A percentile compares a stretch with the other conserved stretches of the same genome.
phyloP scores from a whole-genome alignment of 2,888 invertebrate genomes.

The Blastobasis lacticolella region DNA sequence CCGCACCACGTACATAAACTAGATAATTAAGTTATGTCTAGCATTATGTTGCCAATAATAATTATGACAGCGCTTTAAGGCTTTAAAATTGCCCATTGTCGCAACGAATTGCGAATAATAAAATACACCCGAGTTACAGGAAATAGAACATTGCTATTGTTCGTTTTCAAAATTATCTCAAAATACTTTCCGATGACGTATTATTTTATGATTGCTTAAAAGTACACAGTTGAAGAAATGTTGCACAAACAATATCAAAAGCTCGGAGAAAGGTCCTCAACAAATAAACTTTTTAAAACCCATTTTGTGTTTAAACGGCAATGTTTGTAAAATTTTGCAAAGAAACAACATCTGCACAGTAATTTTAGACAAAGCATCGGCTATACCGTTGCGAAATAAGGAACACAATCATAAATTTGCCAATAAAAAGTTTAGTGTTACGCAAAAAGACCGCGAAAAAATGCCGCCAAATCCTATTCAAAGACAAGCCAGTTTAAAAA shows the following conservation, averaged over 20 bases:
- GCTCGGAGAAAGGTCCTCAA: constrained; percentile 30
- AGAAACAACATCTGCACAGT: constrained; percentile 44
- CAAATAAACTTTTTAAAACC: constrained; percentile 11
- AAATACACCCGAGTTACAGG: too few species aligned
- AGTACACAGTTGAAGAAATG: constrained; percentile 33
- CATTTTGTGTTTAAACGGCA: constrained; percentile 26
- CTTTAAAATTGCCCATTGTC: too few species aligned
- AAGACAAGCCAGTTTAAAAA: constrained; percentile 27
- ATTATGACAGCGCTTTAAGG: too few species aligned
- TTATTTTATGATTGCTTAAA: constrained; percentile 21
- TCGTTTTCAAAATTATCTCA: too few species aligned
- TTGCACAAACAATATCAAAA: constrained; percentile 20
- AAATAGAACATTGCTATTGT: too few species aligned
- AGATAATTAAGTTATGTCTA: too few species aligned
- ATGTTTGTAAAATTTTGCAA: constrained; percentile 23
- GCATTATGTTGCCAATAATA: too few species aligned
- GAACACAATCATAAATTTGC: constrained; percentile 44
- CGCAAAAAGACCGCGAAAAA: constrained; percentile 47
- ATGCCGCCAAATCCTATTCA: constrained; percentile 31
- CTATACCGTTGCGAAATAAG: constrained; percentile 52
- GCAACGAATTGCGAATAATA: too few species aligned
- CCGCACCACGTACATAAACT: too few species aligned
- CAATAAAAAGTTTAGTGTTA: constrained; percentile 40
- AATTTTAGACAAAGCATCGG: constrained; percentile 40
- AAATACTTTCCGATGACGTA: too few species aligned